These are phyloP conservation scores for Pristionchus exspectatus DNA, from an alignment of 2,888 invertebrate species.

Conservation along the genomic window DNA sequence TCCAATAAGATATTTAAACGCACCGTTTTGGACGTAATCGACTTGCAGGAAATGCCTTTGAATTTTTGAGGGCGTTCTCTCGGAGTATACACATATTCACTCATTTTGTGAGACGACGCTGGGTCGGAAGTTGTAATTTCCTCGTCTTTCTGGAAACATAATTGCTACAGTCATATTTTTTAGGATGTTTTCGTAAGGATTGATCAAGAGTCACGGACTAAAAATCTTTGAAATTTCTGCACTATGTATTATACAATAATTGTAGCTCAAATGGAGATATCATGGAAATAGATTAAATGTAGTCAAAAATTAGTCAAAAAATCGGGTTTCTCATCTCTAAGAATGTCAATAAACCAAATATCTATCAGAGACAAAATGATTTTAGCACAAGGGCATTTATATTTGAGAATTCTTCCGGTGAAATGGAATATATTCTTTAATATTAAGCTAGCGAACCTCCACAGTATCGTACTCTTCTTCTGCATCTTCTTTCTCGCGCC, in stretches of 20 bases:
- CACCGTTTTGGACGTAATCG: background rate
- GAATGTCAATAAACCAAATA: too few species aligned
- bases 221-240: too few species aligned
- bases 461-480: background rate
- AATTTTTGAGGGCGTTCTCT: background rate
- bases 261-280: too few species aligned
- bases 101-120: background rate
- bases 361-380: too few species aligned
- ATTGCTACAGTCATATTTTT: too few species aligned
- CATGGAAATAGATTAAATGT: too few species aligned
- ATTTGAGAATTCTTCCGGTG: background rate
- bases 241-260: too few species aligned
- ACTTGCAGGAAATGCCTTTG: background rate
- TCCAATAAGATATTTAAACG: background rate
- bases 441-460: background rate
- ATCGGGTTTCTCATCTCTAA: too few species aligned
- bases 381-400: too few species aligned
- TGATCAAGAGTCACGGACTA: too few species aligned
- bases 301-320: too few species aligned
- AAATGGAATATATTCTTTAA: background rate
- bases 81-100: constrained; percentile 3
- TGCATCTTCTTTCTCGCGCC: background rate
- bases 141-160: background rate
- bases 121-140: background rate
- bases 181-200: too few species aligned